Evolutionary conservation across 2,888 invertebrate species (phyloP).

Genomic region (Leptinotarsa peninsularis): DNA sequence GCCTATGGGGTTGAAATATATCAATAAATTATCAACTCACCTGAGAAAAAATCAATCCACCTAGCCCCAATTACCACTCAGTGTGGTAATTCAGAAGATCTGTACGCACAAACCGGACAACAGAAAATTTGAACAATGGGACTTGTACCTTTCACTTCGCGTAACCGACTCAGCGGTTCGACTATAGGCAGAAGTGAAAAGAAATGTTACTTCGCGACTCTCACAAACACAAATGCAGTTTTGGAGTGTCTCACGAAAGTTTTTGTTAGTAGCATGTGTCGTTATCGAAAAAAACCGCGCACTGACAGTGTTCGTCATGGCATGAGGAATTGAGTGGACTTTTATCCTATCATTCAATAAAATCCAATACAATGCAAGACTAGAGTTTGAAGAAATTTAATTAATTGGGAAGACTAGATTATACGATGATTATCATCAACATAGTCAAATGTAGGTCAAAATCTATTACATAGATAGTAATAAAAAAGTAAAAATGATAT

Average conservation of each 20-base stretch:
- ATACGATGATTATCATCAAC: no score
- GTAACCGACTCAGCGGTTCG: neutral
- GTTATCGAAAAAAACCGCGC: neutral
- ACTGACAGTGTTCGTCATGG: no score
- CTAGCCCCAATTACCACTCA: no score
- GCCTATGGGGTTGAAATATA: no score
- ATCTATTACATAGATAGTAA: no score
- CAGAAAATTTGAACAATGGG: neutral
- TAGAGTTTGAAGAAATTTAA: no score
- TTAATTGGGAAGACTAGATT: no score
- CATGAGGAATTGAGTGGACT: no score
- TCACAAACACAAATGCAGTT: neutral
- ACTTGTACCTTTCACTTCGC: constrained; percentile 17
- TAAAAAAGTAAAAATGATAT: no score
- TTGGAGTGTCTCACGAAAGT: neutral
- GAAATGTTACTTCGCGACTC: constrained; percentile 12
- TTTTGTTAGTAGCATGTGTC: constrained; percentile 5
- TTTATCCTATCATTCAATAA: no score
- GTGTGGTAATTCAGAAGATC: neutral
- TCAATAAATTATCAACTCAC: constrained; percentile 3
- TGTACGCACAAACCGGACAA: neutral
- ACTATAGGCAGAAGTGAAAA: constrained; percentile 1
- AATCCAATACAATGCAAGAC: no score
- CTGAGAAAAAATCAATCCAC: neutral
- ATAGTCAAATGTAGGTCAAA: no score